Percentiles rank a stretch among this genome's conserved stretches.
These are phyloP conservation scores for Onychomys arenicola DNA, from an alignment of 2,797 vertebrate species.

Conservation along the genomic window DNA sequence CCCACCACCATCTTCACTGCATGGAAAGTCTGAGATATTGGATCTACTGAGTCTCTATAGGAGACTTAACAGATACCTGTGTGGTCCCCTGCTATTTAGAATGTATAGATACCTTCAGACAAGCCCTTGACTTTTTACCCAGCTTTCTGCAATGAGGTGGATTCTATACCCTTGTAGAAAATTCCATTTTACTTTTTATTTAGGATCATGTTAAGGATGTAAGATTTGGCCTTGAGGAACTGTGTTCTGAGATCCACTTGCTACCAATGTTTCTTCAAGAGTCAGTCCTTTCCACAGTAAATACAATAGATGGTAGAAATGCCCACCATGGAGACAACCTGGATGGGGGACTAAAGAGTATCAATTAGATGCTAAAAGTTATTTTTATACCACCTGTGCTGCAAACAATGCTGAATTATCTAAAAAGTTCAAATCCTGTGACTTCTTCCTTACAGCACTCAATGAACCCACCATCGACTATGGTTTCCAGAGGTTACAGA, in stretches of 20 bases:
- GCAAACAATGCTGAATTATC: background rate
- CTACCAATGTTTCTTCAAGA: background rate
- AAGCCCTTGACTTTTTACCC: conserved; percentile 39
- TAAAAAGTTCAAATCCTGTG: conserved; percentile 70
- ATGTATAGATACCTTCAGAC: background rate
- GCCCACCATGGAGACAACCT: background rate
- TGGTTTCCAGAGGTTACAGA: conserved; percentile 99
- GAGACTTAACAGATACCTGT: conserved; percentile 36
- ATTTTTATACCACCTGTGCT: background rate
- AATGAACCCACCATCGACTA: conserved; percentile 99
- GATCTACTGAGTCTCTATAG: conserved; percentile 20
- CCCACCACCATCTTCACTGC: background rate
- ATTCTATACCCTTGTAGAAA: conserved; percentile 45
- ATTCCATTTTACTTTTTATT: background rate
- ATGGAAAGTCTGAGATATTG: conserved; percentile 15
- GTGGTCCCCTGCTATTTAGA: conserved; percentile 41
- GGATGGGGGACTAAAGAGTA: background rate
- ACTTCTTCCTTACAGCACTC: conserved; percentile 91
- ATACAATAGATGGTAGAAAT: background rate
- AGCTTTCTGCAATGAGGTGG: conserved; percentile 14
- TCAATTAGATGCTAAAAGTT: conserved; percentile 23
- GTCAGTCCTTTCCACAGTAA: background rate
- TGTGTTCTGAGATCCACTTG: background rate
- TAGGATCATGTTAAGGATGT: background rate
- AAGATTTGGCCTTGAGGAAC: background rate